Evolutionary conservation across 1,140 invertebrate species (phyloP).

Genomic region (Drosophila pseudoananassae): DNA sequence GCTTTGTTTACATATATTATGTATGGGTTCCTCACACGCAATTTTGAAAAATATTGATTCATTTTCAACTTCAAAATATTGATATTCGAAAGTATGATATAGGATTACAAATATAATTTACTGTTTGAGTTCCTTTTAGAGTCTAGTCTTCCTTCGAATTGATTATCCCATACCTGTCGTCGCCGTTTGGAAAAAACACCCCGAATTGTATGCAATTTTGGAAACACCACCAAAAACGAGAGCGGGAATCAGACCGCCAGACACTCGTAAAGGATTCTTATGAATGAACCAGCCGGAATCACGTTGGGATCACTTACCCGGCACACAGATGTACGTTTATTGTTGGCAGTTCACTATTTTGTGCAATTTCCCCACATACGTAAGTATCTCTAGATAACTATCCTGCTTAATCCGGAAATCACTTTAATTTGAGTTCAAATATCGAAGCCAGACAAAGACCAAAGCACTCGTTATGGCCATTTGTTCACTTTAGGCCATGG

Average conservation of each 20-base stretch:
- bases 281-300: constrained; percentile 5
- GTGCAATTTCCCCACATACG: constrained; percentile 23
- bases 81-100: not conserved
- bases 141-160: constrained; percentile 57
- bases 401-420: constrained; percentile 27
- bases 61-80: constrained; percentile 14
- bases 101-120: not conserved
- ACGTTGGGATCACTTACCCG: constrained; percentile 37
- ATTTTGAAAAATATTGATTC: constrained; percentile 23
- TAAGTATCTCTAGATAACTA: constrained; percentile 35
- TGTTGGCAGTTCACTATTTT: constrained; percentile 13
- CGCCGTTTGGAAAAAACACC: constrained; percentile 66
- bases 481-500: constrained; percentile 43
- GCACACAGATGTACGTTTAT: constrained; percentile 10
- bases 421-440: constrained; percentile 11
- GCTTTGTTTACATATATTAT: constrained; percentile 20
- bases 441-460: constrained; percentile 20
- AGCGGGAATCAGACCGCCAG: constrained; percentile 44
- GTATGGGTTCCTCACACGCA: constrained; percentile 26
- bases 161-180: constrained; percentile 77
- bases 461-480: constrained; percentile 51
- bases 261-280: constrained; percentile 19
- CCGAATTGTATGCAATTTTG: constrained; percentile 69
- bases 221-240: constrained; percentile 71
- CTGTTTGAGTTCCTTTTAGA: constrained; percentile 14